Base-by-base conservation (phyloP, 1,140 invertebrate genomes). In the Rhizoglyphus robini region DNA sequence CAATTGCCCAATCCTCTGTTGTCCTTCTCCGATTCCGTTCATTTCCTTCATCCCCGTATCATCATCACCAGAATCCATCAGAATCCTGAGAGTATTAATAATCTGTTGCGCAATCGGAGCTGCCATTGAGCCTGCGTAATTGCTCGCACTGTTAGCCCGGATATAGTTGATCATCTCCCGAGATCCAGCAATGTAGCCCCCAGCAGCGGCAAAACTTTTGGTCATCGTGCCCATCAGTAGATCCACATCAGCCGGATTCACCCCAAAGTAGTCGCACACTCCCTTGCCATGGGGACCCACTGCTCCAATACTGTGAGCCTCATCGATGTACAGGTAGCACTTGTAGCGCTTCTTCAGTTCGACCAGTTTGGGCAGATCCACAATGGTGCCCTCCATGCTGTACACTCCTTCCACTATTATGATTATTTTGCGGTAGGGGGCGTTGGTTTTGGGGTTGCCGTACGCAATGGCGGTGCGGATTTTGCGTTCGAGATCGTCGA, bases 341-440 rank as follows among this genome's bases (percentile, higher is more conserved):
- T 78, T 78, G 70, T 80, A 81, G 66, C 78, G 78, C 67, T 79
- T 78, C 69, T 80, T 80, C 32, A 80, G 68, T 15, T 63, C 67
- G 20, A 80, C 70, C 15, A 80, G 69, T 59, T 77, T 74, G 11
- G 77, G 79, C 30, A 80, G 70, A 64, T 74, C 71, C 13, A 76
- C 71, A 38, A 99, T 87, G 0, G 91, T 90, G 0, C 96, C 96
- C 79, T 99, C 96, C 96, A 99, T 99, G 71, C 92, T 96, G 30
- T 66, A 76, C 70, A 99, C 86, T 47, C 93, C 93, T 77, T 97
- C 93, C 23, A 94, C 88, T 54, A 93, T 81, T 68, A 99, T 90
- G 23, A 99, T 76, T 71, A 99, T 92, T 74, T 97, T 96, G 66
- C 84, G 85, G 88, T 89, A 96, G 2, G 88, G 88, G 3, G n/a